Percentiles rank a stretch among this genome's conserved stretches.
Evolutionary conservation across 2,113 vertebrate genomes (phyloP).

Genomic region (Clinocottus analis): DNA sequence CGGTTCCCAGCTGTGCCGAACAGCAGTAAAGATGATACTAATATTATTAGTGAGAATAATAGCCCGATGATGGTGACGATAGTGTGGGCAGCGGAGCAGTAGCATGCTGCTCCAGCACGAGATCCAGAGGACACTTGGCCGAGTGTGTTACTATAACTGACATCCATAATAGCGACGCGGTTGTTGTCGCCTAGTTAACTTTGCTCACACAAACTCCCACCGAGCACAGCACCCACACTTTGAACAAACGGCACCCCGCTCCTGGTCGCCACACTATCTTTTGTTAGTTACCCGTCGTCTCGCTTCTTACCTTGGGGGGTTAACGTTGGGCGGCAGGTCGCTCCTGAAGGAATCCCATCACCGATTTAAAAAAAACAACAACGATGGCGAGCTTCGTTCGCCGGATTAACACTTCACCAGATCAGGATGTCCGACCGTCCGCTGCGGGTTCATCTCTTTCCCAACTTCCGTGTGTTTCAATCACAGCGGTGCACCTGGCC

Average conservation of each 20-base stretch:
- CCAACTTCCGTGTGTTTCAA: conserved; percentile 55
- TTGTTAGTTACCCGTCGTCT: conserved; percentile 29
- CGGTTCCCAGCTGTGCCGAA: conserved; percentile 46
- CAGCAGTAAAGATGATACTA: conserved; percentile 2
- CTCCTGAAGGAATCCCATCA: conserved; percentile 64
- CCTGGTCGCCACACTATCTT: neutral
- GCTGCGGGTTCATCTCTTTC: conserved; percentile 1
- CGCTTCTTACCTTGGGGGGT: conserved; percentile 65
- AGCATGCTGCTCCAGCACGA: neutral
- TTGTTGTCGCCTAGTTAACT: conserved; percentile 47
- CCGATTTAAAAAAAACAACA: neutral
- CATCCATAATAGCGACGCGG: conserved; percentile 30
- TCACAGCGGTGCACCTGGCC: conserved; percentile 71
- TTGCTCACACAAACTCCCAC: conserved; percentile 44
- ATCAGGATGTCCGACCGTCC: neutral
- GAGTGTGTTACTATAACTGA: conserved; percentile 31
- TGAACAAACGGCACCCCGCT: neutral
- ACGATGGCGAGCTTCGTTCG: conserved; percentile 39
- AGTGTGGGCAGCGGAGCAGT: neutral
- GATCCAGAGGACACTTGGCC: conserved; percentile 21
- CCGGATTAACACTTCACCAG: conserved; percentile 41
- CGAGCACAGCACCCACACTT: neutral
- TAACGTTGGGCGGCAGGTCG: conserved; percentile 51
- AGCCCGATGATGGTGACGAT: neutral
- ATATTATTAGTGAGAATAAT: neutral